A percentile compares a stretch with the other conserved stretches of the same genome.
Conservation (phyloP, 2,797 vertebrate genomes). For the Dipus sagitta region DNA sequence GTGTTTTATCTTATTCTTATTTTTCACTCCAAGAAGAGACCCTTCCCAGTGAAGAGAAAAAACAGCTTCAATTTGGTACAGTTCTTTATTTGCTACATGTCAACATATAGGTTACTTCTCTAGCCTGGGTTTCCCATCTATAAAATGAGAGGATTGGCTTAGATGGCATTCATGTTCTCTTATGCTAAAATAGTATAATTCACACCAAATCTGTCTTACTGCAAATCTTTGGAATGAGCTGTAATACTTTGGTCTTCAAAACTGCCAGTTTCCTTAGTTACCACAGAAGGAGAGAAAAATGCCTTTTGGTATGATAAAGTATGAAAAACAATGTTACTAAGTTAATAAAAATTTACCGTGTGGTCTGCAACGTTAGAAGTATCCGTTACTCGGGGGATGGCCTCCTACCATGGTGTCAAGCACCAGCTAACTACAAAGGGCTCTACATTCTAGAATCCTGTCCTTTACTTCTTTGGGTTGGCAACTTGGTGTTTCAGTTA, state of each 20-base stretch:
- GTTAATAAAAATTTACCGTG: conserved; percentile 49
- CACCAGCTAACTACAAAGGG: conserved; percentile 20
- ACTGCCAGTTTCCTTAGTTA: conserved; percentile 63
- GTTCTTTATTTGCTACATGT: conserved; percentile 29
- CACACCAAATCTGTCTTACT: conserved; percentile 46
- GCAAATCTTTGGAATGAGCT: conserved; percentile 57
- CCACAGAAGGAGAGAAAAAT: conserved; percentile 63
- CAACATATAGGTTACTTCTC: conserved; percentile 9
- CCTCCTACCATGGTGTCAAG: not conserved
- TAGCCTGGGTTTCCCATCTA: conserved; percentile 41
- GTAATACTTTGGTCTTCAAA: conserved; percentile 47
- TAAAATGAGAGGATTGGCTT: conserved; percentile 31
- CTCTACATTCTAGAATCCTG: conserved; percentile 27
- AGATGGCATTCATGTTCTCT: conserved; percentile 18
- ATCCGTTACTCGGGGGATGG: not conserved
- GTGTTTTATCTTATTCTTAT: conserved; percentile 53
- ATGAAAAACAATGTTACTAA: conserved; percentile 39
- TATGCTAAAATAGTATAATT: conserved; percentile 62
- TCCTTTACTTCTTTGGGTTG: not conserved
- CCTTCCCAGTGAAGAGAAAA: conserved; percentile 52
- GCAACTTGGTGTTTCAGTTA: conserved; percentile 16
- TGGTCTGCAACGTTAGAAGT: conserved; percentile 5
- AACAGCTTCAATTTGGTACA: conserved; percentile 7
- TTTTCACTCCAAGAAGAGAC: conserved; percentile 49
- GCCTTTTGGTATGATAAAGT: conserved; percentile 1